Conservation (phyloP, 23 tunicate genomes). For the Phallusia fumigata region DNA sequence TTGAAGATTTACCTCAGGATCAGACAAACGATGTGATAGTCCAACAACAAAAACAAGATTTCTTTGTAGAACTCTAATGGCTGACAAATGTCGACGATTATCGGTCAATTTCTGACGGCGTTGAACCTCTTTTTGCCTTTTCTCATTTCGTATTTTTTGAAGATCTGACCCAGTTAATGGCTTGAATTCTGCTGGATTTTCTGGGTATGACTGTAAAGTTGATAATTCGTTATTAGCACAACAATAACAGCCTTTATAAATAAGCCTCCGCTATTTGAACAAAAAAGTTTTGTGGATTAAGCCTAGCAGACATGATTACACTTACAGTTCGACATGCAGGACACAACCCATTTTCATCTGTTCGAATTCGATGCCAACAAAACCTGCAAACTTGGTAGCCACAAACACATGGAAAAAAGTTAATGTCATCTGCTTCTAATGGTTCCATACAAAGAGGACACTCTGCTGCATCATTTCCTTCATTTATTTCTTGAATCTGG, state of each 20-base stretch:
- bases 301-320: background rate
- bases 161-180: slow-evolving; percentile 78
- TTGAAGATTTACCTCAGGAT: slow-evolving; percentile 55
- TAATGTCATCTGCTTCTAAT: slow-evolving; percentile 86
- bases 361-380: slow-evolving; percentile 95
- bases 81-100: slow-evolving; percentile 75
- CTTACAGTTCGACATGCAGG: slow-evolving; percentile 96
- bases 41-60: slow-evolving; percentile 99
- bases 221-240: no score
- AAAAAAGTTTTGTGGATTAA: background rate
- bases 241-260: no score
- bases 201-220: slow-evolving; percentile 74
- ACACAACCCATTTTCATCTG: slow-evolving; percentile 81
- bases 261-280: no score
- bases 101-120: slow-evolving; percentile 82
- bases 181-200: slow-evolving; percentile 83
- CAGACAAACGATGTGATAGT: slow-evolving; percentile 82
- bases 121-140: slow-evolving; percentile 80
- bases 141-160: slow-evolving; percentile 77
- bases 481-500: slow-evolving; percentile 84
- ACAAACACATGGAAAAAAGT: slow-evolving; percentile 96
- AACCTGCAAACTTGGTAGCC: slow-evolving; percentile 97
- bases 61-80: slow-evolving; percentile 93
- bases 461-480: slow-evolving; percentile 71
- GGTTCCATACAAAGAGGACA: slow-evolving; percentile 98